phyloP scores from a whole-genome alignment of 2,888 invertebrate genomes.

The Drosophila emarginata region DNA sequence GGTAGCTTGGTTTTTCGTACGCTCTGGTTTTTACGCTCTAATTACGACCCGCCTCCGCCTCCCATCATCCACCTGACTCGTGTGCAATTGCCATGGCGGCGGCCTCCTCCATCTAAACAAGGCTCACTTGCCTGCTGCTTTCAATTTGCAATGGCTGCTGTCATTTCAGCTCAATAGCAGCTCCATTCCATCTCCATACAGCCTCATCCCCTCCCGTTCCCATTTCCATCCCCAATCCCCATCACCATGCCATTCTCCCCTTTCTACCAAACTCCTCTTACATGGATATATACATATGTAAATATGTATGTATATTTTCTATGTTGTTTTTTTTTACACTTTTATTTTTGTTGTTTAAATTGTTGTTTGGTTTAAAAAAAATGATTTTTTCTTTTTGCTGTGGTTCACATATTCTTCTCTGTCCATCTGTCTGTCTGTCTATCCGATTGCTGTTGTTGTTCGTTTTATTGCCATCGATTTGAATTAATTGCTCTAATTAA shows the following conservation, averaged over 20 bases:
- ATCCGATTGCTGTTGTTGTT: conserved; percentile 9
- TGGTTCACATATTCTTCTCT: background rate
- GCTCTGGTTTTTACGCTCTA: conserved; percentile 82
- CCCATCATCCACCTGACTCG: conserved; percentile 28
- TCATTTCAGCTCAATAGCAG: conserved; percentile 75
- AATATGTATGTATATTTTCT: background rate
- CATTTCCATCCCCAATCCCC: too few relatives aligned
- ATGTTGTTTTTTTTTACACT: conserved; percentile 2
- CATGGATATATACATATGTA: background rate
- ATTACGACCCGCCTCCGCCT: conserved; percentile 74
- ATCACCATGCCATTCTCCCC: conserved; percentile 8
- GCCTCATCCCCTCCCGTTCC: background rate
- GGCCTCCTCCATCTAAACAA: conserved; percentile 64
- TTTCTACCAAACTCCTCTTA: background rate
- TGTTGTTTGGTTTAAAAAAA: conserved; percentile 35
- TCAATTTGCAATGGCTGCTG: conserved; percentile 75
- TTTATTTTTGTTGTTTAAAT: conserved; percentile 38
- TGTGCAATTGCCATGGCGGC: conserved; percentile 75
- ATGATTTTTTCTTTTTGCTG: conserved; percentile 21
- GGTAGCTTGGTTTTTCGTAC: conserved; percentile 75
- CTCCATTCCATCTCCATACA: conserved; percentile 9
- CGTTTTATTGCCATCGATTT: conserved; percentile 37
- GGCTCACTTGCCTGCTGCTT: conserved; percentile 75
- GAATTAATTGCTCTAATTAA: conserved; percentile 64
- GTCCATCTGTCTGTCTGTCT: background rate